Percentiles rank a stretch among this genome's conserved stretches.
These are phyloP conservation scores for Orchestia grillus DNA, from an alignment of 1,140 invertebrate species.

Conservation along the genomic window DNA sequence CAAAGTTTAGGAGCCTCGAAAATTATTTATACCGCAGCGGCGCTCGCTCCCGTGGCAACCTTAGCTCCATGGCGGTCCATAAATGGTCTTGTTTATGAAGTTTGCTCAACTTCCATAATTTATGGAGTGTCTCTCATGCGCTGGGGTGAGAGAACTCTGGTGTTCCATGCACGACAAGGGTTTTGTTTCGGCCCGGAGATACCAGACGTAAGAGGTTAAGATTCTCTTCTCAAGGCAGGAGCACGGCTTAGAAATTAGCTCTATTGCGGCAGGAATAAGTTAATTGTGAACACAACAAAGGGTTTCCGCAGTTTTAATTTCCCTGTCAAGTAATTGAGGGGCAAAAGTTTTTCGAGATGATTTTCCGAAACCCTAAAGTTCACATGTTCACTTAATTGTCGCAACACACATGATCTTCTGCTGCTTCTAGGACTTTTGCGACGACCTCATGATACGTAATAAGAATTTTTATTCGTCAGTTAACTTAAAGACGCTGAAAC, in stretches of 20 bases:
- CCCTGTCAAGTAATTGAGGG: neutral
- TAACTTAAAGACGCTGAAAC: too few relatives aligned
- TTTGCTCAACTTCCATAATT: neutral
- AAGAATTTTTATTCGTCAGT: too few relatives aligned
- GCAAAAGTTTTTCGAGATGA: too few relatives aligned
- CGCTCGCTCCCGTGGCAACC: neutral
- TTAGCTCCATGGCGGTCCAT: neutral
- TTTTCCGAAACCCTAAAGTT: too few relatives aligned
- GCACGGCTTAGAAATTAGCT: neutral
- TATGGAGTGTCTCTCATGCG: neutral
- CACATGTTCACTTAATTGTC: too few relatives aligned
- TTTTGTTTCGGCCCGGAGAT: neutral
- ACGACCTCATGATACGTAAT: too few relatives aligned
- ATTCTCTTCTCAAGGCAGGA: neutral
- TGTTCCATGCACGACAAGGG: neutral
- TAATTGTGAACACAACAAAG: neutral
- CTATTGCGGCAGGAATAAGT: neutral
- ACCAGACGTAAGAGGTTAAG: neutral
- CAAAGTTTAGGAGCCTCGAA: neutral
- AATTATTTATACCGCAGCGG: neutral
- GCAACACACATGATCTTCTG: too few relatives aligned
- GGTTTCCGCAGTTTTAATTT: neutral
- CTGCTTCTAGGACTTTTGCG: too few relatives aligned
- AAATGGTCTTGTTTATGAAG: neutral
- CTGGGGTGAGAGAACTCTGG: neutral